Conservation (phyloP, 1,140 invertebrate species). For the Drosophila kepulauana region DNA sequence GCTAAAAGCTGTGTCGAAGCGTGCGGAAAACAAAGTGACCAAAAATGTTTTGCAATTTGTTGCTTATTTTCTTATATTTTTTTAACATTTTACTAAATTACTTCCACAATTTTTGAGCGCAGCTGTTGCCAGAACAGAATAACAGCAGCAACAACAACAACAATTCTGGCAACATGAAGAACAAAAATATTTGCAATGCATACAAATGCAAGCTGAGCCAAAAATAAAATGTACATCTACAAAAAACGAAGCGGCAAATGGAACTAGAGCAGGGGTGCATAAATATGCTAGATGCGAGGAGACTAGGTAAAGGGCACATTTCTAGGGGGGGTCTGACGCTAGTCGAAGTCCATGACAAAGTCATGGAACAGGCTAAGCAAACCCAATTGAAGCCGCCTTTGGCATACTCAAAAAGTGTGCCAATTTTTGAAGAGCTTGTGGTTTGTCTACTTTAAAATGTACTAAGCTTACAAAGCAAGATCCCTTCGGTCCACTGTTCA, state of each 20-base stretch:
- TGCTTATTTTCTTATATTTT: slow-evolving; percentile 63
- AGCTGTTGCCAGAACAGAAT: slow-evolving; percentile 57
- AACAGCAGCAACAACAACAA: slow-evolving; percentile 47
- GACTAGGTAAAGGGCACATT: background rate
- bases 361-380: slow-evolving; percentile 28
- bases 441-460: slow-evolving; percentile 64
- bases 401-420: slow-evolving; percentile 34
- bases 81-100: slow-evolving; percentile 78
- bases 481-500: background rate
- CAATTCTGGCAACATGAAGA: slow-evolving; percentile 31
- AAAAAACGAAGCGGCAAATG: slow-evolving; percentile 18
- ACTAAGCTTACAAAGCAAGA: slow-evolving; percentile 42
- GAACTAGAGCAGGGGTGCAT: background rate
- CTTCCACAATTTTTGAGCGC: slow-evolving; percentile 67
- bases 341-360: slow-evolving; percentile 20
- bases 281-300: background rate
- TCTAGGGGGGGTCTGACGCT: background rate
- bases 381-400: slow-evolving; percentile 31
- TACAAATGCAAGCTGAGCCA: slow-evolving; percentile 39
- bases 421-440: slow-evolving; percentile 50
- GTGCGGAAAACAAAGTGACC: slow-evolving; percentile 55
- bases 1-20: slow-evolving; percentile 32
- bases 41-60: slow-evolving; percentile 70
- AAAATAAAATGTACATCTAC: background rate
- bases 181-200: slow-evolving; percentile 69